Evolutionary conservation across 2,888 invertebrate genomes (phyloP).

Genomic region (Torymus tubicola): DNA sequence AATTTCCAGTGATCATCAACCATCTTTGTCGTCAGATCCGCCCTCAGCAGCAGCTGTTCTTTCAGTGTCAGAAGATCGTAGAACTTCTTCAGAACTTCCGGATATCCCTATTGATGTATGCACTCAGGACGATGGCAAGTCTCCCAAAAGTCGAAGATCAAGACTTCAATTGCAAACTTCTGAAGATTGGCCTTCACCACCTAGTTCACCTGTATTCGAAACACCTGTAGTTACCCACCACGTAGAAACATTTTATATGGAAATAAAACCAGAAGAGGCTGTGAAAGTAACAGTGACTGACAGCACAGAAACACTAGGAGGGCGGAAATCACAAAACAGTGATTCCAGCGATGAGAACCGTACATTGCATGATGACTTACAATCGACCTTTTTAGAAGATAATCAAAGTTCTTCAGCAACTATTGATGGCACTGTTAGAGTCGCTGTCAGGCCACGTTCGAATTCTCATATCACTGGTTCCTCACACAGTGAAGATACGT

Average conservation of each 20-base stretch:
- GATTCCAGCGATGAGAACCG: constrained; percentile 84
- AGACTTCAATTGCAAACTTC: constrained; percentile 80
- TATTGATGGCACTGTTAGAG: constrained; percentile 88
- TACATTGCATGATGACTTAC: constrained; percentile 81
- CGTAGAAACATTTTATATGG: constrained; percentile 88
- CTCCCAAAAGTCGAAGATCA: constrained; percentile 67
- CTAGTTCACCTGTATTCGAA: constrained; percentile 84
- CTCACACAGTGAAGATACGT: constrained; percentile 93
- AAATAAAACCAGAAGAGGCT: constrained; percentile 86
- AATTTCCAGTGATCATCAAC: constrained; percentile 90
- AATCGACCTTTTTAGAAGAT: constrained; percentile 72
- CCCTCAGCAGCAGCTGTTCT: constrained; percentile 77
- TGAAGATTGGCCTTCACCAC: constrained; percentile 90
- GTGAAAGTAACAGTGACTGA: constrained; percentile 86
- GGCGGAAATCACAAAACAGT: constrained; percentile 77
- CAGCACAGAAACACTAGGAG: constrained; percentile 81
- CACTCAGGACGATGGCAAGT: constrained; percentile 75
- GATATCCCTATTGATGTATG: constrained; percentile 88
- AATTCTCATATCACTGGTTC: constrained; percentile 84
- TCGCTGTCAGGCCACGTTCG: constrained; percentile 87
- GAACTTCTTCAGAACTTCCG: constrained; percentile 91
- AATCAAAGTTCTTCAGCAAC: constrained; percentile 79
- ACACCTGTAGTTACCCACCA: constrained; percentile 86
- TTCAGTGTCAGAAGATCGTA: constrained; percentile 86
- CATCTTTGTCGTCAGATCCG: constrained; percentile 90